Base-by-base conservation (phyloP, 2,888 invertebrate genomes). In the Zaprionus lineosus region DNA sequence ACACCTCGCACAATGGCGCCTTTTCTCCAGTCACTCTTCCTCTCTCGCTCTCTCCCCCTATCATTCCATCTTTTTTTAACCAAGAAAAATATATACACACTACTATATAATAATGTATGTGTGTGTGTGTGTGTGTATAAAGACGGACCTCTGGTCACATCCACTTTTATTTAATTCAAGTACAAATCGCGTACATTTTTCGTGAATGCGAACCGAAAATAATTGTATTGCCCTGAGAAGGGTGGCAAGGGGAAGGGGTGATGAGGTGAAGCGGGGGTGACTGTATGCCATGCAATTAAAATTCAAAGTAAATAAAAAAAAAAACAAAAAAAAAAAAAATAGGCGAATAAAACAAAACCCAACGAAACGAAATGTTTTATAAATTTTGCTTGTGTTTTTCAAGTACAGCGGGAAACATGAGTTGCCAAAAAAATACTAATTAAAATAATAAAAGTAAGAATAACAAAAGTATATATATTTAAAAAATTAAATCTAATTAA, bases 151-250 rank as follows among this genome's bases (percentile, higher is more conserved):
- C n/a, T n/a, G n/a, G n/a, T n/a, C n/a, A n/a, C n/a, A n/a, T n/a
- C n/a, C n/a, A n/a, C n/a, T n/a, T n/a, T n/a, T 24, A 58, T 53
- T 44, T 34, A 44, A 60, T 74, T 77, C 75, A 74, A 70, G 75
- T 82, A 78, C 75, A 56, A 50, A 33, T 74, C 39, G 68, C 61
- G 67, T 56, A 59, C 41, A 66, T 72, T 81, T n/a, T 79, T 77
- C 64, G 72, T 72, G 62, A 73, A 76, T 84, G 77, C 81, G 63
- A 77, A 71, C 71, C 71, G 53, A 82, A 81, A 71, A 71, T 82
- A 71, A 78, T 78, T 77, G 74, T 69, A 62, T 71, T 74, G 60
- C 77, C 74, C 48, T 61, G 60, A 39, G 47, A 37, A 47, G 29
- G 29, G 33, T 31, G 9, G 14, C 14, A n/a, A n/a, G n/a, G n/a